Conservation (phyloP, 53 echinoderm and acorn worm species). For the Pentamera pediparva region DNA sequence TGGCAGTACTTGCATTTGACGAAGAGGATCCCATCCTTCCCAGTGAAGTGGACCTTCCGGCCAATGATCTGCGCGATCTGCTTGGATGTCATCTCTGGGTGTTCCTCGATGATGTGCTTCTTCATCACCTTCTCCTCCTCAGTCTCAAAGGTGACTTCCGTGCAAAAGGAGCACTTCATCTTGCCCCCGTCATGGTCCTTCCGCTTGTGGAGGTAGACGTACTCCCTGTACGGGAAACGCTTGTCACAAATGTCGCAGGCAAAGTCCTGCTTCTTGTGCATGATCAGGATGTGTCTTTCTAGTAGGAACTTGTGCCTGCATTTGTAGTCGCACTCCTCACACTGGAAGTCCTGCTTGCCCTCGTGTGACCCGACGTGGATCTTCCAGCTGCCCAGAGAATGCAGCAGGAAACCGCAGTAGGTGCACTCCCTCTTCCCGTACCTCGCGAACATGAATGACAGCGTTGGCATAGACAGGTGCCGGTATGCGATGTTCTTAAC, state of each 20-base stretch:
- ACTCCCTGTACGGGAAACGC: conserved; percentile 16
- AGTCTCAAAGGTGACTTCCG: neutral
- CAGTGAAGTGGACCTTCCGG: conserved; percentile 26
- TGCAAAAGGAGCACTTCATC: conserved; percentile 15
- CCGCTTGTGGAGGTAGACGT: conserved; percentile 22
- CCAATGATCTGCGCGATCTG: conserved; percentile 20
- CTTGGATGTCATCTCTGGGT: conserved; percentile 24
- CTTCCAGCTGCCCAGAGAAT: conserved; percentile 28
- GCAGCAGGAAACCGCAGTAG: conserved; percentile 19
- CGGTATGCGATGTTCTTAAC: conserved; percentile 9
- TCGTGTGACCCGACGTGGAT: conserved; percentile 23
- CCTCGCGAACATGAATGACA: conserved; percentile 28
- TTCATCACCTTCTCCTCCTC: conserved; percentile 30
- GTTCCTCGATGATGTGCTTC: conserved; percentile 31
- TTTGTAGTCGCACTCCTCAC: conserved; percentile 11
- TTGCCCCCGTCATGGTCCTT: conserved; percentile 24
- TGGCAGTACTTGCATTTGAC: conserved; percentile 32
- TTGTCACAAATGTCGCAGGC: conserved; percentile 19
- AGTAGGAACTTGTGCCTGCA: conserved; percentile 29
- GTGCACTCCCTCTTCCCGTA: conserved; percentile 30
- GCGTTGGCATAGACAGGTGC: conserved; percentile 5
- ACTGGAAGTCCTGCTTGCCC: neutral
- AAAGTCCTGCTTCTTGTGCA: conserved; percentile 28
- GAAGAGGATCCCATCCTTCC: conserved; percentile 27
- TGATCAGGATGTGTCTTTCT: conserved; percentile 15